These are phyloP conservation scores for Boloria euphrosyne DNA, from an alignment of 2,888 invertebrate species.

Conservation along the genomic window DNA sequence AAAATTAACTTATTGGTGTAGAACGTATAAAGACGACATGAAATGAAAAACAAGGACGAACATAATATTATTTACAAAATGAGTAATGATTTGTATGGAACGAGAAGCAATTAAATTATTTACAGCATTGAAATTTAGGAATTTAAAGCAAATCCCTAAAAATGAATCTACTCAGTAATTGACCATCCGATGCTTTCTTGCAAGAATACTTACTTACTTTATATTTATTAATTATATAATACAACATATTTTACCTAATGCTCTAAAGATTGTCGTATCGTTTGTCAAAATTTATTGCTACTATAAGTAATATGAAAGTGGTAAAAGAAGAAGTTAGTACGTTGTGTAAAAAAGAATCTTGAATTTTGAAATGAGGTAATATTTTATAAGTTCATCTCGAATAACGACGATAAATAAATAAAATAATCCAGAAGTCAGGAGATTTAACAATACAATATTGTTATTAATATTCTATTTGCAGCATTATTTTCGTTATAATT, in stretches of 20 bases:
- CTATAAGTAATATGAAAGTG: neutral
- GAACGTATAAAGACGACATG: too few species aligned
- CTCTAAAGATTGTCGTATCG: slow-evolving; percentile 1
- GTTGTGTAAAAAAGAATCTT: too few species aligned
- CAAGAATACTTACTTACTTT: slow-evolving; percentile 52
- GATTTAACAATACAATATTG: too few species aligned
- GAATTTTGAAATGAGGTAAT: too few species aligned
- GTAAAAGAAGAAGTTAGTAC: too few species aligned
- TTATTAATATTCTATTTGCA: too few species aligned
- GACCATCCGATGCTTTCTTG: slow-evolving; percentile 78
- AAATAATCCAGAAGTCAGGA: too few species aligned
- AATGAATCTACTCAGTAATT: slow-evolving; percentile 79
- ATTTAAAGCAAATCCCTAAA: slow-evolving; percentile 70
- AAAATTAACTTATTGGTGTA: too few species aligned
- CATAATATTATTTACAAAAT: neutral
- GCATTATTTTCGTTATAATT: too few species aligned
- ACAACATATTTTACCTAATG: neutral
- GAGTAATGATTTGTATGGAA: slow-evolving; percentile 9
- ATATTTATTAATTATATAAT: slow-evolving; percentile 22
- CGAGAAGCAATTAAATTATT: slow-evolving; percentile 59
- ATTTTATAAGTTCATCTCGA: too few species aligned
- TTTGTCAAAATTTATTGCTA: neutral
- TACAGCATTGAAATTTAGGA: slow-evolving; percentile 59
- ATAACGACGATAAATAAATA: too few species aligned
- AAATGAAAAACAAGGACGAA: neutral